Conservation (phyloP, 2,888 invertebrate species). For the Caenorhabditis panamensis region DNA sequence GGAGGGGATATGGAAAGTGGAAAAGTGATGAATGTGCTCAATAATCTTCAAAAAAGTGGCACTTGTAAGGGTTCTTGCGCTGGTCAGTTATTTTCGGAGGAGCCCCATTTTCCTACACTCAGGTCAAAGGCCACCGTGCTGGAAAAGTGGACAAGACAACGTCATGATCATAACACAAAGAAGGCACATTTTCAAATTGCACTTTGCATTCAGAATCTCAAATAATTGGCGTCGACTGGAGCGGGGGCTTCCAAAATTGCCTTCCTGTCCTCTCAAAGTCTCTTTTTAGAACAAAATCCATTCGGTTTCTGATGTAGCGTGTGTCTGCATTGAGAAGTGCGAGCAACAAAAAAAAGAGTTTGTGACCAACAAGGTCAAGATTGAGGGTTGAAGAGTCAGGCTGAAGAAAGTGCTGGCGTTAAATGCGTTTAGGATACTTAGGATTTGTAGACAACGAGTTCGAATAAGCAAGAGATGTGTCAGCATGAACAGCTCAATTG, state of each 20-base stretch:
- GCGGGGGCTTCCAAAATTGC: slow-evolving; percentile 35
- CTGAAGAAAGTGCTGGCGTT: not conserved
- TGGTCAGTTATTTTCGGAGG: slow-evolving; percentile 39
- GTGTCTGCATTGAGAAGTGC: slow-evolving; percentile 46
- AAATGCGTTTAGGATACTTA: slow-evolving; percentile 32
- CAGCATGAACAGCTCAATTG: too few species aligned
- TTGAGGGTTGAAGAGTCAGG: slow-evolving; percentile 9
- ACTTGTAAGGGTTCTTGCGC: slow-evolving; percentile 48
- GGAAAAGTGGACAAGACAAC: slow-evolving; percentile 8
- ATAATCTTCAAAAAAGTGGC: slow-evolving; percentile 49
- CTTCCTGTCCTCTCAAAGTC: slow-evolving; percentile 26
- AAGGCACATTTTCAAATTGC: slow-evolving; percentile 36
- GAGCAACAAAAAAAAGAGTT: slow-evolving; percentile 18
- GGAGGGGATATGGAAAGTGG: not conserved
- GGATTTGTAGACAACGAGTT: slow-evolving; percentile 14
- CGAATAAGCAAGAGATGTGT: slow-evolving; percentile 2
- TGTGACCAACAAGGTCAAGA: slow-evolving; percentile 59
- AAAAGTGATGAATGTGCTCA: slow-evolving; percentile 55
- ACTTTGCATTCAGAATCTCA: slow-evolving; percentile 34
- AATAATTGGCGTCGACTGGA: slow-evolving; percentile 30
- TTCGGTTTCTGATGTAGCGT: slow-evolving; percentile 47
- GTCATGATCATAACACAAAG: slow-evolving; percentile 50
- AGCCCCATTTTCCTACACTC: not conserved
- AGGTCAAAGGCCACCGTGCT: slow-evolving; percentile 38
- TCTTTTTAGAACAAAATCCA: slow-evolving; percentile 37